Percentiles rank a stretch among this genome's conserved stretches.
phyloP scores from a whole-genome alignment of 2,113 vertebrate genomes.

The Lamprologus ornatipinnis region DNA sequence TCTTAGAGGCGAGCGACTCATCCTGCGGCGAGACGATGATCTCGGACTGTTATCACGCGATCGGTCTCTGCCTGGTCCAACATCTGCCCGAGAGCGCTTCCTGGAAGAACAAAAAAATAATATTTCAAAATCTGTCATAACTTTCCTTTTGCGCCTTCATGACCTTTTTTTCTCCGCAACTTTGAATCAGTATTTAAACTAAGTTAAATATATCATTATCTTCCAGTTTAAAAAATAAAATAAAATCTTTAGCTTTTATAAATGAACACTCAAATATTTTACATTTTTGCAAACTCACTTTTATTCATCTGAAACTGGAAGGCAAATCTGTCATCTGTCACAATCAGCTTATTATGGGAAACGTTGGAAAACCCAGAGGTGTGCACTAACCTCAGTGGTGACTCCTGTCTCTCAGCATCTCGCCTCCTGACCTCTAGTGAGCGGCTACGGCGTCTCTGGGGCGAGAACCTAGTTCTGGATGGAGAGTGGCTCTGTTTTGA shows the following conservation, averaged over 20 bases:
- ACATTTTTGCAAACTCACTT: neutral
- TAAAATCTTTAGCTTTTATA: neutral
- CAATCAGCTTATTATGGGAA: neutral
- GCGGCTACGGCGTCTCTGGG: conserved; percentile 82
- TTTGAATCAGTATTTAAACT: fast-evolving
- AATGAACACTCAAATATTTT: neutral
- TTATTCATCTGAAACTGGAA: neutral
- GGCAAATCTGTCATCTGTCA: neutral
- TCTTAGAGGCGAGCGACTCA: conserved; percentile 67
- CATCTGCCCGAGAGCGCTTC: conserved; percentile 68
- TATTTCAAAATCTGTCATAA: neutral
- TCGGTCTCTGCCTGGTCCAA: conserved; percentile 48
- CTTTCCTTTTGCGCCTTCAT: fast-evolving
- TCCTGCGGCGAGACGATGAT: conserved; percentile 64
- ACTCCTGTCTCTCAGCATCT: conserved; percentile 82
- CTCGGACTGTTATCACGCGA: conserved; percentile 76
- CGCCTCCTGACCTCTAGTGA: conserved; percentile 85
- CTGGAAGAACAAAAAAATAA: neutral
- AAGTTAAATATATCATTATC: neutral
- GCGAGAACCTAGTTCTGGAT: conserved; percentile 77
- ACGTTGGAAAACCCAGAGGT: neutral
- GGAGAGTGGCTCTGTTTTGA: conserved; percentile 86
- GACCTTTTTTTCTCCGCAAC: neutral
- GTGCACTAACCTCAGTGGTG: conserved; percentile 80
- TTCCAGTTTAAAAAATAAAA: neutral